A percentile compares a stretch with the other conserved stretches of the same genome.
These are phyloP conservation scores for Tyrannus savana DNA, from an alignment of 2,113 vertebrate genomes.

Conservation along the genomic window DNA sequence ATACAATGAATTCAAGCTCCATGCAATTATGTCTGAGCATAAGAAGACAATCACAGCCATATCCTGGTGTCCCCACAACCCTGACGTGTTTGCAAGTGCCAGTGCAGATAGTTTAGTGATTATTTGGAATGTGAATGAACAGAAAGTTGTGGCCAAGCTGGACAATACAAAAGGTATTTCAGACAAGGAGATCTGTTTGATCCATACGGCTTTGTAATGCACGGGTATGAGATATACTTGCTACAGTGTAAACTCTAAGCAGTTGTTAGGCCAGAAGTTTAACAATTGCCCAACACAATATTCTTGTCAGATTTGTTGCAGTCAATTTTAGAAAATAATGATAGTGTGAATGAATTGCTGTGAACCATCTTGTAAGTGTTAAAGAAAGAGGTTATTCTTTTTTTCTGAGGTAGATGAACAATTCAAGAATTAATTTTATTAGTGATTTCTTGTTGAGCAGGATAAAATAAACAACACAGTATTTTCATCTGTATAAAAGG, in stretches of 20 bases:
- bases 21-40: constrained; percentile 97
- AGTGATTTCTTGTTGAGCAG: neutral
- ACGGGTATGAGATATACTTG: neutral
- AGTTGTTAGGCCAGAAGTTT: neutral
- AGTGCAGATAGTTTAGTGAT: constrained; percentile 92
- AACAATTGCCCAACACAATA: neutral
- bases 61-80: constrained; percentile 94
- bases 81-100: constrained; percentile 91
- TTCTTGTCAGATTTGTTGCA: neutral
- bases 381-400: neutral
- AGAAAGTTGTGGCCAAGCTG: constrained; percentile 88
- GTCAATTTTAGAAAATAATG: neutral
- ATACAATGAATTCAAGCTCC: constrained; percentile 95
- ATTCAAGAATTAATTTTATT: neutral
- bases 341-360: neutral
- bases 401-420: neutral
- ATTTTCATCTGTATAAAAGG: neutral
- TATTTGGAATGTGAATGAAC: constrained; percentile 94
- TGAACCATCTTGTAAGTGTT: neutral
- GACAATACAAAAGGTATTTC: constrained; percentile 91
- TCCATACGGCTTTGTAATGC: neutral
- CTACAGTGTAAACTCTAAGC: neutral
- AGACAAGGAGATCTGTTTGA: neutral
- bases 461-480: neutral
- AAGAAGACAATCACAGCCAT: constrained; percentile 98